Evolutionary conservation across 2,797 vertebrate species (phyloP).

Genomic region (Tiaroga cobitis): DNA sequence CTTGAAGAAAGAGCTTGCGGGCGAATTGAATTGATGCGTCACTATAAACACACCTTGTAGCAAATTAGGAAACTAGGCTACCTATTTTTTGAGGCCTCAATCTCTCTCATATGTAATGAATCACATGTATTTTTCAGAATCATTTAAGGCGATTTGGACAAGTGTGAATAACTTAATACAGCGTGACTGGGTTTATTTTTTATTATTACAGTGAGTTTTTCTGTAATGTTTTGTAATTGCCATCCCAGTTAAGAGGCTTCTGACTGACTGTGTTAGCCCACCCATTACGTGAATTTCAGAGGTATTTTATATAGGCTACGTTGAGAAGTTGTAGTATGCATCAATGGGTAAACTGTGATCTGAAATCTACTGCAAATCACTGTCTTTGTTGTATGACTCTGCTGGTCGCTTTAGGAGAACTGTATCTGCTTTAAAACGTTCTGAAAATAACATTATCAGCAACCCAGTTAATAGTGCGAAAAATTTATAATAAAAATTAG

Average conservation of each 20-base stretch:
- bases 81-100: conserved; percentile 4
- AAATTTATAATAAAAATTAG: neutral
- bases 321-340: neutral
- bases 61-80: neutral
- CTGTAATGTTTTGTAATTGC: conserved; percentile 19
- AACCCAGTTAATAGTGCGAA: too few species aligned
- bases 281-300: conserved; percentile 26
- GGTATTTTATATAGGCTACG: neutral
- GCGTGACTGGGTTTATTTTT: conserved; percentile 13
- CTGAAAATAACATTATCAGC: neutral
- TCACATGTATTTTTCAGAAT: conserved; percentile 8
- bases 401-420: neutral
- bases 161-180: neutral
- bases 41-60: neutral
- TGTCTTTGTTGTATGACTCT: neutral
- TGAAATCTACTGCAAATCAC: conserved; percentile 10
- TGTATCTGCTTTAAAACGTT: neutral
- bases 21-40: neutral
- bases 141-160: neutral
- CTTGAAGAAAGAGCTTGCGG: neutral
- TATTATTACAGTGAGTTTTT: conserved; percentile 13
- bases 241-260: conserved; percentile 30
- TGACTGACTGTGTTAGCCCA: conserved; percentile 25
- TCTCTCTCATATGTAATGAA: conserved; percentile 13
- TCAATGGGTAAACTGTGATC: neutral